Evolutionary conservation across 2,888 invertebrate species (phyloP), one percentile per base, ranked within the genome.

Genomic region (Drosophila atroscutellata): DNA sequence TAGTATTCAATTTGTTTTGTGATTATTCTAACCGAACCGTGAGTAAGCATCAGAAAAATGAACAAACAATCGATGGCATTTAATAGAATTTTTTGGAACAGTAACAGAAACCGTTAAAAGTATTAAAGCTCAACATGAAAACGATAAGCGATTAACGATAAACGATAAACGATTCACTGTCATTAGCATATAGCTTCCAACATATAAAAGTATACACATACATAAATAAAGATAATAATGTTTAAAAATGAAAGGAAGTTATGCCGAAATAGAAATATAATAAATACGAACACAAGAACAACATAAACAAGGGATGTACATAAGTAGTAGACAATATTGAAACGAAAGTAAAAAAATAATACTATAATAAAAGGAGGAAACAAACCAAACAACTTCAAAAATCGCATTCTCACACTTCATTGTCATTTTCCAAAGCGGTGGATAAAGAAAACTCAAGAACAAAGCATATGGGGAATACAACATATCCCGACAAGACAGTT

Each of bases 261-360:
- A 72, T 55, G 45, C 63, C 72, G 61, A 72, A 73, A 66, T 75
- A 65, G 63, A 69, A 72, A 52, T 24, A 62, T 72, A 45, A 68
- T 66, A 72, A 74, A 74, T 80, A 72, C 71, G 84, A 81, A 83
- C 77, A 86, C 81, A 88, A 82, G 57, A 73, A 72, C 59, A 84
- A 86, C 82, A 65, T 71, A 82, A 82, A 86, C 85, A 86, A 88
- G 85, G 85, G 85, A 86, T 86, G 88, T 86, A 86, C 74, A 88
- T 88, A 86, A 75, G 72, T 86, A 83, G 86, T 86, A 77, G 85
- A 86, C 85, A 86, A 86, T 86, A 86, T 77, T 72, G 50, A 81
- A 70, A 81, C 61, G 37, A 65, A 78, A 57, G 24, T 45, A 49
- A 64, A 55, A 55, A 58, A 50, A 15, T 49, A 34, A 63, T 49